phyloP scores from a whole-genome alignment of 2,113 vertebrate genomes.

The Cryptoleucopteryx plumbea region DNA sequence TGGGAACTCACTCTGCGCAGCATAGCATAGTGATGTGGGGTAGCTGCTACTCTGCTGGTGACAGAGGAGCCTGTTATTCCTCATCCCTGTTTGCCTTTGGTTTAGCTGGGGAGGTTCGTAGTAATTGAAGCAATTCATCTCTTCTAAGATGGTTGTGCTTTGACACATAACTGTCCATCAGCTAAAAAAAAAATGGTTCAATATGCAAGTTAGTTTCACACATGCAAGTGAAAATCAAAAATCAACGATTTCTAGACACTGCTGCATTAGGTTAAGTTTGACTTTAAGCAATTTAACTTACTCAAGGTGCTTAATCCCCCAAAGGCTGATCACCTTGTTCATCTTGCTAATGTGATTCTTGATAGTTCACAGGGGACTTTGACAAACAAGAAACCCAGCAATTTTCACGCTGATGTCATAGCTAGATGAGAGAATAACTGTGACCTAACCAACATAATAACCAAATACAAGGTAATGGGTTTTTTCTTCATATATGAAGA shows the following conservation, averaged over 20 bases:
- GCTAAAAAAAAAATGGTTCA: fast-evolving
- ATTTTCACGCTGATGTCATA: neutral
- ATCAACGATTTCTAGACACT: fast-evolving
- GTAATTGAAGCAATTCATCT: neutral
- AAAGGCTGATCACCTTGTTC: neutral
- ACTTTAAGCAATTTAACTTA: neutral
- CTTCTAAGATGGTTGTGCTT: neutral
- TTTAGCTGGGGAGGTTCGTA: neutral
- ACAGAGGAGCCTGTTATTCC: neutral
- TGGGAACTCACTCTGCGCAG: neutral
- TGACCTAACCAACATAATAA: neutral
- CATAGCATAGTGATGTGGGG: fast-evolving
- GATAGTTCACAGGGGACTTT: neutral
- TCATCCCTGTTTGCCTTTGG: neutral
- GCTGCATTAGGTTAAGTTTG: neutral
- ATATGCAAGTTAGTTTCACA: neutral
- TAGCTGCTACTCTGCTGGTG: neutral
- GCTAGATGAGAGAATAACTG: neutral
- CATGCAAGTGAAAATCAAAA: neutral
- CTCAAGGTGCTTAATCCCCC: neutral
- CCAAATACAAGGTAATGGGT: neutral
- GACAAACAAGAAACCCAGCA: neutral
- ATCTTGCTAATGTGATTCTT: neutral
- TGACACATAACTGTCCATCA: too few relatives aligned
- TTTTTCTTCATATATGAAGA: neutral